These are phyloP conservation scores for Metopia argyrocephala DNA, from an alignment of 2,888 invertebrate species.

Conservation along the genomic window DNA sequence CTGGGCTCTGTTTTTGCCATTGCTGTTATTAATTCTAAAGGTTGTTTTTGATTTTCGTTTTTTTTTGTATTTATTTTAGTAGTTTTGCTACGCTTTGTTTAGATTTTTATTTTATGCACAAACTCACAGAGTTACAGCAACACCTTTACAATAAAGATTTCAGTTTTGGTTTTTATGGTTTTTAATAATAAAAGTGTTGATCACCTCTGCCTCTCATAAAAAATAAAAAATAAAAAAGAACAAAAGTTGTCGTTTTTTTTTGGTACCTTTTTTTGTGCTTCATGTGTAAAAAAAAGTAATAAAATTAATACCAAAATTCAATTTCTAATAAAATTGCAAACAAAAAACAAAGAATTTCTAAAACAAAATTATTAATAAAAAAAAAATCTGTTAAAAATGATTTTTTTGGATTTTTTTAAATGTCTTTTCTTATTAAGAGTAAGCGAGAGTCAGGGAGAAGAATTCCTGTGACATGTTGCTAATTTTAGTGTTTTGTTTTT, in stretches of 20 bases:
- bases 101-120: no score
- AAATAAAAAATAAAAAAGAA: conserved; percentile 14
- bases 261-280: background rate
- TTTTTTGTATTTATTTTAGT: no score
- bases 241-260: background rate
- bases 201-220: no score
- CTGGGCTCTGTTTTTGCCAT: conserved; percentile 42
- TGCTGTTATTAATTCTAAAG: conserved; percentile 39
- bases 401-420: conserved; percentile 3
- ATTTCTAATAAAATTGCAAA: conserved; percentile 36
- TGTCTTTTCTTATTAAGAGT: background rate
- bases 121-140: conserved; percentile 20
- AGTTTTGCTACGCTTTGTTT: no score
- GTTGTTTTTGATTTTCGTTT: background rate
- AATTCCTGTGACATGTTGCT: conserved; percentile 23
- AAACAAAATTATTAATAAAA: conserved; percentile 11
- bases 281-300: background rate
- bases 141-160: background rate
- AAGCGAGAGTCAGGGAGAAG: no score
- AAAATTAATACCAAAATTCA: conserved; percentile 29
- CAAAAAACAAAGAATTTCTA: background rate
- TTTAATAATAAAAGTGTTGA: conserved; percentile 50
- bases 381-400: conserved; percentile 45
- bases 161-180: background rate
- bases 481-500: conserved; percentile 1